Conservation (phyloP, 2,888 invertebrate species). For the Acleris emargana region DNA sequence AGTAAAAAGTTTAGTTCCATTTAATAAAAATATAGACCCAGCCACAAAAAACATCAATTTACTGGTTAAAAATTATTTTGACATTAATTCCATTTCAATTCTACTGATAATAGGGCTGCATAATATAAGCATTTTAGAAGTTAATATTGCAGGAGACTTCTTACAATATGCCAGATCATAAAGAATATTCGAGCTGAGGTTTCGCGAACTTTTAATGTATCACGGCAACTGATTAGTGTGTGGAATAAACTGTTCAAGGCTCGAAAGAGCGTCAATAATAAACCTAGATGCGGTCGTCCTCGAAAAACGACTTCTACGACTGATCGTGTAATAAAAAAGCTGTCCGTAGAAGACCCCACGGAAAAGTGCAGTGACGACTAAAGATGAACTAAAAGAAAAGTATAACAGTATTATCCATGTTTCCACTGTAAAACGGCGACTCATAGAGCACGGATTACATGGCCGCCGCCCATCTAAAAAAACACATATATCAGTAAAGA, state of each 20-base stretch:
- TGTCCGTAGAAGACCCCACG: conserved; percentile 1
- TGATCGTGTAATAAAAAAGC: conserved; percentile 1
- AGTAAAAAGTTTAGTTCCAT: conserved; percentile 2
- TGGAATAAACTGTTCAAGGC: conserved; percentile 4
- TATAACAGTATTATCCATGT: conserved; percentile 2
- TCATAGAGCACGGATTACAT: conserved; percentile 1
- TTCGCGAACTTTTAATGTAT: neutral
- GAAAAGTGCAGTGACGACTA: neutral
- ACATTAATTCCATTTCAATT: neutral
- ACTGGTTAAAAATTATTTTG: conserved; percentile 13
- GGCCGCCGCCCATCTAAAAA: conserved; percentile 1
- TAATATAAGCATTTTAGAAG: neutral
- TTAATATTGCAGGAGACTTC: neutral
- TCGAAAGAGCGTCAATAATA: conserved; percentile 3
- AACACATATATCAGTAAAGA: neutral
- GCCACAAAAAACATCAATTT: conserved; percentile 2
- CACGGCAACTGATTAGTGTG: neutral
- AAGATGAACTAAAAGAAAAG: conserved; percentile 3
- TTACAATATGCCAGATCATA: neutral
- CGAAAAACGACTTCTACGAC: neutral
- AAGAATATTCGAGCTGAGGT: conserved; percentile 3
- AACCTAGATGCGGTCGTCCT: too few relatives aligned
- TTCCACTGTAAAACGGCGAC: conserved; percentile 7
- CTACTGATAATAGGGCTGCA: neutral
- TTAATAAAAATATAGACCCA: neutral